Evolutionary conservation across 37 sponge, comb jelly and placozoan genomes (phyloP), one percentile per base, ranked within the genome.

Genomic region (Lycopodina hypogea): DNA sequence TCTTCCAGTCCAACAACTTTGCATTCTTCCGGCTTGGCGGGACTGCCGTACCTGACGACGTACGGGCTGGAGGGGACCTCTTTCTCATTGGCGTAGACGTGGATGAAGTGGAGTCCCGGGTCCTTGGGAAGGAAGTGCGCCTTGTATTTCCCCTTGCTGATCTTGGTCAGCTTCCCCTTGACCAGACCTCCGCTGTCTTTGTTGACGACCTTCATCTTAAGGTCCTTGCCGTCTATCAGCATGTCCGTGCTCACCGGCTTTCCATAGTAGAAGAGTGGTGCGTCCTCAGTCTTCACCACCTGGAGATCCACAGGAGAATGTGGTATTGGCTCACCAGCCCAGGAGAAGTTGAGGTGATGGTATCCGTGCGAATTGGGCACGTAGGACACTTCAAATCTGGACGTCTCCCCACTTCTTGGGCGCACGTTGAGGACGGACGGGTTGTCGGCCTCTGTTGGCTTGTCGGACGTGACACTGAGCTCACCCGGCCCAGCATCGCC

Each of bases 401-500:
- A 7, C 7, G 75, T 68, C 22, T 69, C 60, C 22, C 71, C 76
- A 35, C 24, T 55, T 19, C 50, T 69, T 0, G 30, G 53, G 22
- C 73, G 77, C 0, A 28, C 32, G 37, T 7, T 83, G 61, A 56
- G 58, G 32, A 39, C 56, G 22, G 58, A 75, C 75, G 35, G 75
- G 32, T 55, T 21, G 67, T 51, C 62, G 23, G 61, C 24, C 4
- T 70, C 71, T 23, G 35, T 15, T 28, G 77, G 88, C 3, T 76
- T 78, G 21, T 90, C 76, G 8, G 82, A 78, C 1, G 72, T 66
- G 18, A 93, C 88, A 42, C 72, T 77, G 29, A 94, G 77, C 11
- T 83, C 74, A 12, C 94, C 94, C 26, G 83, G 73, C 21, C 94
- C 94, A 59, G 92, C 94, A 23, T 83, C 79, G 6, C 45, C 57